phyloP scores from a whole-genome alignment of 2,888 invertebrate species.

The Abrostola tripartita region DNA sequence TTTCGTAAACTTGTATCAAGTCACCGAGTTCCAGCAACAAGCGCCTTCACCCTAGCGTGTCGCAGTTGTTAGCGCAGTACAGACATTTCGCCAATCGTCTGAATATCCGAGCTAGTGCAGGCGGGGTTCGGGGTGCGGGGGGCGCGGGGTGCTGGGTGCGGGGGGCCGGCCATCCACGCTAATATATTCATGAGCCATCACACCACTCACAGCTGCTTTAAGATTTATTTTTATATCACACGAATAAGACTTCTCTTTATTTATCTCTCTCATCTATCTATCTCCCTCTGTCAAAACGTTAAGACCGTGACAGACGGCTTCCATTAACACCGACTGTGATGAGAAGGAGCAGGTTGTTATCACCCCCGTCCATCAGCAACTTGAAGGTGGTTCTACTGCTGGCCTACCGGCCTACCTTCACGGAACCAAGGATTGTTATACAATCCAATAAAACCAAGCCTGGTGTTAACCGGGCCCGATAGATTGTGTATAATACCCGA shows the following conservation, averaged over 20 bases:
- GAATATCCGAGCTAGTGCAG: not conserved
- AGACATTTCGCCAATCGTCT: not conserved
- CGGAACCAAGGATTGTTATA: too few species aligned
- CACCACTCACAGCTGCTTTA: conserved; percentile 7
- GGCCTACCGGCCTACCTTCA: too few species aligned
- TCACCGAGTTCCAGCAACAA: too few species aligned
- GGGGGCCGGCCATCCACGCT: not conserved
- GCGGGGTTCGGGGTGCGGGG: not conserved
- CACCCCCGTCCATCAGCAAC: not conserved
- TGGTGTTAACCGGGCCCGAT: too few species aligned
- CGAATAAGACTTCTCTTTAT: conserved; percentile 5
- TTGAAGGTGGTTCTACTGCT: not conserved
- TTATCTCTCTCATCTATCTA: conserved; percentile 3
- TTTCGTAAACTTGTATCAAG: too few species aligned
- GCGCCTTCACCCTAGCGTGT: not conserved
- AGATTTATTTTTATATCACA: conserved; percentile 3
- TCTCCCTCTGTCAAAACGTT: conserved; percentile 1
- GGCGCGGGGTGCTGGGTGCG: not conserved
- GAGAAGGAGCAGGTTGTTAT: not conserved
- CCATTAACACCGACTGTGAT: not conserved
- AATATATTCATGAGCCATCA: conserved; percentile 7
- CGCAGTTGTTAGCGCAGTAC: not conserved
- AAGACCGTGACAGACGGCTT: not conserved
- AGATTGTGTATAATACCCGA: too few species aligned
- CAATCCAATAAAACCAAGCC: too few species aligned